phyloP scores from a whole-genome alignment of 2,797 vertebrate species.

The Limosa lapponica region DNA sequence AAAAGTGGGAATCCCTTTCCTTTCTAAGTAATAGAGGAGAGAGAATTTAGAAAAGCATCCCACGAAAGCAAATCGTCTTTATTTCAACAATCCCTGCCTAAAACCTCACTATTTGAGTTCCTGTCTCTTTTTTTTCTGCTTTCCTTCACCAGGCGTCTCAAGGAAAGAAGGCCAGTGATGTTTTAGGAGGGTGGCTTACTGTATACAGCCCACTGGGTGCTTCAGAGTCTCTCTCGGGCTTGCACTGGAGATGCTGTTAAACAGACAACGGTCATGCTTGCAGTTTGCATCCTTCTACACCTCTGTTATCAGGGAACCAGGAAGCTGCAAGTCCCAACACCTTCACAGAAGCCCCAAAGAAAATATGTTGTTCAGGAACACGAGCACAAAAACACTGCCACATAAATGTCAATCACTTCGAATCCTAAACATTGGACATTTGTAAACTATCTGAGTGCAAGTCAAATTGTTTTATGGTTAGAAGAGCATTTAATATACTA shows the following conservation, averaged over 20 bases:
- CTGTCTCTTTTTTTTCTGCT: background rate
- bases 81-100: background rate
- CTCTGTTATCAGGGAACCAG: background rate
- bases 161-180: background rate
- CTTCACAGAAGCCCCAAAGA: background rate
- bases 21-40: background rate
- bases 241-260: background rate
- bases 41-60: background rate
- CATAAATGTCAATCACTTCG: background rate
- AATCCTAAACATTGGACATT: conserved; percentile 37
- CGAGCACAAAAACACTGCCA: background rate
- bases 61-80: background rate
- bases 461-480: conserved; percentile 77
- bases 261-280: background rate
- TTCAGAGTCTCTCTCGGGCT: background rate
- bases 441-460: conserved; percentile 52
- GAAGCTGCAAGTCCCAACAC: background rate
- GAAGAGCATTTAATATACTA: conserved; percentile 75
- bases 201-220: background rate
- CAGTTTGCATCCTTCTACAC: background rate
- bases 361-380: background rate
- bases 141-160: background rate
- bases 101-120: background rate
- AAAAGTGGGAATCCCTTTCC: background rate
- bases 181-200: background rate